These are phyloP conservation scores for Drosophila saltans DNA, from an alignment of 1,140 invertebrate species.

Conservation along the genomic window DNA sequence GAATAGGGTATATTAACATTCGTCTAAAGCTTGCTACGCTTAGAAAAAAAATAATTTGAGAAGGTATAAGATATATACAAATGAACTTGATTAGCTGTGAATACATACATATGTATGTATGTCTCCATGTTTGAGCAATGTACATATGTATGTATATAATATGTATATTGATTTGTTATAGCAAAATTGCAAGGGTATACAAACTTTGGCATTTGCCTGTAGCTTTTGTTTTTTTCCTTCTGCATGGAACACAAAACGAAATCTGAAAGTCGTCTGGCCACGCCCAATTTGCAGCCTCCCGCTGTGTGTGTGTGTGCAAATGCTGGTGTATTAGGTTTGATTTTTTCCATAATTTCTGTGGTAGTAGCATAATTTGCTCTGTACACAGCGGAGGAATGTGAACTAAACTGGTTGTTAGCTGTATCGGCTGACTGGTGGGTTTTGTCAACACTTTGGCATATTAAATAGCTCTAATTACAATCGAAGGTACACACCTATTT, in stretches of 20 bases:
- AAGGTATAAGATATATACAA: too few species aligned
- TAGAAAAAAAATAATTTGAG: too few species aligned
- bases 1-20: neutral
- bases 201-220: neutral
- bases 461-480: constrained; percentile 44
- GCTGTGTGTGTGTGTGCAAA: constrained; percentile 2
- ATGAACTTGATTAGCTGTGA: too few species aligned
- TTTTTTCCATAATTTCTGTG: constrained; percentile 62
- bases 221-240: neutral
- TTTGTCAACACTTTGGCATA: constrained; percentile 46
- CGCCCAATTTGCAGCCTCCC: constrained; percentile 45
- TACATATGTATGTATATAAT: too few species aligned
- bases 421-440: constrained; percentile 16
- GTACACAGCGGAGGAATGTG: constrained; percentile 66
- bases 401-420: constrained; percentile 31
- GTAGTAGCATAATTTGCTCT: constrained; percentile 74
- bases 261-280: constrained; percentile 28
- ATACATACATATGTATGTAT: too few species aligned
- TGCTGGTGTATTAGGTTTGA: neutral
- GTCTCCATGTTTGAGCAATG: too few species aligned
- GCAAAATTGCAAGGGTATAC: neutral
- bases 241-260: constrained; percentile 25
- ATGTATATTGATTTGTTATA: neutral
- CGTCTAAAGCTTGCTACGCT: neutral
- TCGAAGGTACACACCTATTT: constrained; percentile 38